phyloP scores from a whole-genome alignment of 1,140 invertebrate species.

The Solenopsis fugax region DNA sequence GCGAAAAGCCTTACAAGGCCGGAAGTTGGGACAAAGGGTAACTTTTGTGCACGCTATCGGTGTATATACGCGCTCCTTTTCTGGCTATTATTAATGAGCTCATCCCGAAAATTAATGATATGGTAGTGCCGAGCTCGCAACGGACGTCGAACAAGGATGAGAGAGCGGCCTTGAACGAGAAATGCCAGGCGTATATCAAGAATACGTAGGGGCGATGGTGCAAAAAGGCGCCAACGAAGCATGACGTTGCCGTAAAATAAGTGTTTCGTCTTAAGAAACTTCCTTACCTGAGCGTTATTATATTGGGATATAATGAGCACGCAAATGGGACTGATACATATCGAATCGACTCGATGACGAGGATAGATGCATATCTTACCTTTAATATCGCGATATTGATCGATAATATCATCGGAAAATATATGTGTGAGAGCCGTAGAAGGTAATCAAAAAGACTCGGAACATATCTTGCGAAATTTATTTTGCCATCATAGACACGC shows the following conservation, averaged over 20 bases:
- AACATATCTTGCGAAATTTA: conserved; percentile 62
- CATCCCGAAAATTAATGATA: conserved; percentile 78
- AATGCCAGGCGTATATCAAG: conserved; percentile 35
- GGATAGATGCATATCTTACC: neutral
- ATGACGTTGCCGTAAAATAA: conserved; percentile 50
- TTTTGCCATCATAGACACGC: conserved; percentile 51
- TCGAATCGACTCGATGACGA: conserved; percentile 12
- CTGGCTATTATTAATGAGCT: conserved; percentile 78
- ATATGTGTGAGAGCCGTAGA: conserved; percentile 26
- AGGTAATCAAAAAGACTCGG: conserved; percentile 64
- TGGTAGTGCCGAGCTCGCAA: conserved; percentile 28
- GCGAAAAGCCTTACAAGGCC: conserved; percentile 69
- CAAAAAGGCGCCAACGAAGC: conserved; percentile 56
- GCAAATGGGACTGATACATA: conserved; percentile 36
- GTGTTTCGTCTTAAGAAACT: conserved; percentile 28
- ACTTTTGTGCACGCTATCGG: conserved; percentile 64
- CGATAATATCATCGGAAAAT: neutral
- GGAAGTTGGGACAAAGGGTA: conserved; percentile 78
- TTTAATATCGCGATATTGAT: neutral
- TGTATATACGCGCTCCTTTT: conserved; percentile 64
- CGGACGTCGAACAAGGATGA: conserved; percentile 39
- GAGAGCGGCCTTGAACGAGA: conserved; percentile 61
- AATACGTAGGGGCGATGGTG: conserved; percentile 34
- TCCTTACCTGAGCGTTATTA: conserved; percentile 29
- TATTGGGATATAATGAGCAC: conserved; percentile 48